Percentiles rank a stretch among this genome's conserved stretches.
Evolutionary conservation across 2,113 vertebrate species (phyloP).

Genomic region (Salvelinus fontinalis): DNA sequence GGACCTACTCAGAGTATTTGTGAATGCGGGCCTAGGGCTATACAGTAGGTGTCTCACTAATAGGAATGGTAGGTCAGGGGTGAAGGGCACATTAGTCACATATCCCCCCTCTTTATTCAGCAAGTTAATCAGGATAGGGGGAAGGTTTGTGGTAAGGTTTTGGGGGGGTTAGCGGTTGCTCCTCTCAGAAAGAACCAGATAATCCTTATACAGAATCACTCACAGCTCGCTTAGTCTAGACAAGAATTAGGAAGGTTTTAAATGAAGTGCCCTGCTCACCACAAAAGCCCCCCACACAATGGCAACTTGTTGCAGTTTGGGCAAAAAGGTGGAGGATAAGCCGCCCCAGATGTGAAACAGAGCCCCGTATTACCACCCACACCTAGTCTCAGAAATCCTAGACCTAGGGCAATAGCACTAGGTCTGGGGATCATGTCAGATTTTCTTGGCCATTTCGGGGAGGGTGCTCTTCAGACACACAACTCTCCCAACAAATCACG

Average conservation of each 20-base stretch:
- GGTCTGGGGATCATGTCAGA: too few species aligned
- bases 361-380: background rate
- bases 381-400: background rate
- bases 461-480: too few species aligned
- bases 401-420: too few species aligned
- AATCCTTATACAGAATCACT: slow-evolving; percentile 68
- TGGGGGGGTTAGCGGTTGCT: slow-evolving; percentile 27
- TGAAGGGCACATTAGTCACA: slow-evolving; percentile 41
- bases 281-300: slow-evolving; percentile 65
- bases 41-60: slow-evolving; percentile 10
- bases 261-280: slow-evolving; percentile 56
- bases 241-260: slow-evolving; percentile 73
- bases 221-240: slow-evolving; percentile 73
- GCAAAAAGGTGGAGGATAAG: slow-evolving; percentile 47
- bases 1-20: background rate
- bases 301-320: slow-evolving; percentile 55
- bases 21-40: background rate
- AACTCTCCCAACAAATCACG: too few species aligned
- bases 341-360: background rate
- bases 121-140: slow-evolving; percentile 47
- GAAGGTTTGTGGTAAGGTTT: slow-evolving; percentile 45
- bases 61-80: slow-evolving; percentile 33
- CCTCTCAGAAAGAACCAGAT: slow-evolving; percentile 55
- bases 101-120: slow-evolving; percentile 50
- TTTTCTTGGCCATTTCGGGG: too few species aligned